Conservation (phyloP, 2,797 vertebrate genomes). For the Myotis daubentonii region DNA sequence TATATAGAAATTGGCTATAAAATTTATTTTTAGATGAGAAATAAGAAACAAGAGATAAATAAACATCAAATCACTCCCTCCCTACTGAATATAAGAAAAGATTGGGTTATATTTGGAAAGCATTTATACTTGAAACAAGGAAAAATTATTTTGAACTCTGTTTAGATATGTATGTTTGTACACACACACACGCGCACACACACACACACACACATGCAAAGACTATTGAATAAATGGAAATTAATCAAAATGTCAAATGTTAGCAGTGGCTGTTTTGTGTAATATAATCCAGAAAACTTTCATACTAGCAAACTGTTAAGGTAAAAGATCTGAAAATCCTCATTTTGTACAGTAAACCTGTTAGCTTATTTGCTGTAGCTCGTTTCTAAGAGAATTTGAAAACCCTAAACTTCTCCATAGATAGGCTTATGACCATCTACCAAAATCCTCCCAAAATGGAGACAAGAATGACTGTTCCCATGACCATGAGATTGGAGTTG, state of each 20-base stretch:
- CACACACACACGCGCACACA: not conserved
- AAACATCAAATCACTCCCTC: not conserved
- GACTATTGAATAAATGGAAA: not conserved
- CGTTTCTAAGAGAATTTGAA: not conserved
- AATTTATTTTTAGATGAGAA: not conserved
- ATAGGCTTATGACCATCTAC: not conserved
- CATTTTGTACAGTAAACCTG: not conserved
- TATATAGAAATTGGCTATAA: not conserved
- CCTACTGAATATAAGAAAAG: not conserved
- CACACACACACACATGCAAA: not conserved
- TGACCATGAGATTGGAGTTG: not conserved
- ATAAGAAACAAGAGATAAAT: not conserved
- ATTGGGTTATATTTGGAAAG: not conserved
- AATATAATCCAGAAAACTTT: conserved; percentile 3
- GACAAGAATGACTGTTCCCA: not conserved
- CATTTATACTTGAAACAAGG: not conserved
- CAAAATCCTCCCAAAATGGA: not conserved
- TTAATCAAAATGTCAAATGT: not conserved
- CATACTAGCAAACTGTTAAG: not conserved
- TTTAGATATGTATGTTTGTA: not conserved
- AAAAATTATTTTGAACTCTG: not conserved
- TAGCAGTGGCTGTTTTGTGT: not conserved
- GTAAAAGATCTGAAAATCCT: not conserved
- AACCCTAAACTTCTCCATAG: not conserved
- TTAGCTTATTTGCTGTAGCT: not conserved